Base-by-base conservation (phyloP, 2,797 vertebrate genomes). In the Etheostoma nigrum region DNA sequence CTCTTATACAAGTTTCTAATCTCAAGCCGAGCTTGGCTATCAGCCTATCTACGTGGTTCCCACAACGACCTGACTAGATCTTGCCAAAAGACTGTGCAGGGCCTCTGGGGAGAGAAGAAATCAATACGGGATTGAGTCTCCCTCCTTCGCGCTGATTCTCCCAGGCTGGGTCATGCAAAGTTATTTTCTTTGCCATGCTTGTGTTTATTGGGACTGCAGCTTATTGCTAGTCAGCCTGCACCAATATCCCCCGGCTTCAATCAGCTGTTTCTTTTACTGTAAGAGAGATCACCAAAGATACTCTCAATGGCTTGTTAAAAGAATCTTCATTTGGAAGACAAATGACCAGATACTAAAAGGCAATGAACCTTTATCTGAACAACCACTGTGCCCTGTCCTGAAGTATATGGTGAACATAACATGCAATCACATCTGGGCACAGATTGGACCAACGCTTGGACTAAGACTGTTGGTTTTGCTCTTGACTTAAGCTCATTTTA, bases 91-190 rank as follows among this genome's bases (percentile, higher is more conserved):
- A 69, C 54, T 65, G 49, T 74, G 76, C 72, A 62, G 12, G 30
- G 1, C 21, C 73, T 71, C 72, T 53, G 12, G 52, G 67, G 82
- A 79, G 40, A 40, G 45, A 55, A 10, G 23, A 40, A 80, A 93
- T 92, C 85, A 1, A 90, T 91, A 76, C 4, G 5, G 75, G 48
- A 85, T 85, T 73, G 85, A 88, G 72, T 85, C 65, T 21, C 71
- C 12, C 65, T 71, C 33, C 51, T 73, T 75, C 33, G 4, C 61
- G 4, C 36, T 66, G 81, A 83, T 75, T 67, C 60, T 84, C 63
- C 21, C 23, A 74, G 82, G 52, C 52, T 51, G 77, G 64, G 70
- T 74, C 77, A 80, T 76, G 81, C 69, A 19, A 75, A 85, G 71
- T 78, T 33, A 81, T 88, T 88, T 84, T 90, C 83, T 82, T 74